Conservation (phyloP, 1,140 invertebrate genomes). For the Drosophila ficusphila region DNA sequence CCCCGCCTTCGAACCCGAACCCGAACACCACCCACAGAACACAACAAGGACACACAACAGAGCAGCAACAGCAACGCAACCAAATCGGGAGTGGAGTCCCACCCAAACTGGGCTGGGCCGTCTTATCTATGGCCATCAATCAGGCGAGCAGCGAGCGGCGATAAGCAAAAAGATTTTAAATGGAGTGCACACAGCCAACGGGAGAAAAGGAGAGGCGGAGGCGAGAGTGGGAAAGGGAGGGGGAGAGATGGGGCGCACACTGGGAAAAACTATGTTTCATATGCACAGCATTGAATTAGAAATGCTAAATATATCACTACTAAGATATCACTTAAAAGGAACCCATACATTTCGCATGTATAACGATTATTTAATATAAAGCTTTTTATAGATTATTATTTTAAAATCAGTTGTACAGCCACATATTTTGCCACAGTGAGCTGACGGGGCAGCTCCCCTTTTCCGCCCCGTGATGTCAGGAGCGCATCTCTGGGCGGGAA, state of each 20-base stretch:
- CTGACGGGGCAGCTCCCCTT: conserved; percentile 2
- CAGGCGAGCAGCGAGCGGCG: conserved; percentile 80
- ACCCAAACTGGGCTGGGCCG: conserved; percentile 65
- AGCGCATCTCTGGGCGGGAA: conserved; percentile 44
- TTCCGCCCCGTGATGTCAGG: conserved; percentile 5
- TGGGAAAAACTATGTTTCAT: background rate
- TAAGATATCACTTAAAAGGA: too few species aligned
- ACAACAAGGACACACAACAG: conserved; percentile 45
- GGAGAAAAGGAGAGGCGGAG: conserved; percentile 3
- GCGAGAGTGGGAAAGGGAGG: background rate
- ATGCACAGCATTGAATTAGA: background rate
- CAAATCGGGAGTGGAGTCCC: background rate
- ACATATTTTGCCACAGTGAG: conserved; percentile 7
- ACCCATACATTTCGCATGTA: too few species aligned
- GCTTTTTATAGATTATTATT: too few species aligned
- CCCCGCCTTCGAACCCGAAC: background rate
- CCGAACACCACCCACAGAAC: too few species aligned
- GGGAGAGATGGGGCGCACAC: conserved; percentile 5
- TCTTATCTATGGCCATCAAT: conserved; percentile 84
- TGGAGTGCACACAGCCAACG: conserved; percentile 65
- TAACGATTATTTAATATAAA: too few species aligned
- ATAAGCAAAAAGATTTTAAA: conserved; percentile 84
- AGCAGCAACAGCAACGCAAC: conserved; percentile 1
- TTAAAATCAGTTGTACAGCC: too few species aligned
- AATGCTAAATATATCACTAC: too few species aligned